These are phyloP conservation scores for Stichopus chloronotus DNA, from an alignment of 35 echinoderm and acorn worm genomes.

Conservation along the genomic window DNA sequence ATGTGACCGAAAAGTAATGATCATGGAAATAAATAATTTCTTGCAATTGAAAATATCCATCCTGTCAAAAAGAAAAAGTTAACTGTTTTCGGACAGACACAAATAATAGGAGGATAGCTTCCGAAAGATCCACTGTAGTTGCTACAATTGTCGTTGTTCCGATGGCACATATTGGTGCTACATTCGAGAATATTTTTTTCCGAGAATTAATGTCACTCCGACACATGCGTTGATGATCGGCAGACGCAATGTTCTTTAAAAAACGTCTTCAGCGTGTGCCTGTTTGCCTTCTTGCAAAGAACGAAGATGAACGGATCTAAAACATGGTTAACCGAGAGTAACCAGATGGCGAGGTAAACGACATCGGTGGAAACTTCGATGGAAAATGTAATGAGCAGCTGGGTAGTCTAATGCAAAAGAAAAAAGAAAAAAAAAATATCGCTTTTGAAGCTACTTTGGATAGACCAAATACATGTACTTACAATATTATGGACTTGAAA, in stretches of 20 bases:
- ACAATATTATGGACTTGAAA: too few relatives aligned
- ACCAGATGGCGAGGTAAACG: slow-evolving; percentile 60
- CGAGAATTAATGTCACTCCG: too few relatives aligned
- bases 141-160: too few relatives aligned
- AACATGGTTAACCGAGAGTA: slow-evolving; percentile 67
- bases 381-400: slow-evolving; percentile 50
- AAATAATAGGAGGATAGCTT: too few relatives aligned
- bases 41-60: too few relatives aligned
- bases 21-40: too few relatives aligned
- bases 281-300: slow-evolving; percentile 62
- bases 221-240: neutral
- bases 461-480: neutral
- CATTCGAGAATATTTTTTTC: too few relatives aligned
- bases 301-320: slow-evolving; percentile 77
- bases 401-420: slow-evolving; percentile 49
- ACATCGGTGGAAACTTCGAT: neutral
- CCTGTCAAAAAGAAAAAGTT: too few relatives aligned
- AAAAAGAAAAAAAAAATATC: neutral
- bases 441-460: neutral
- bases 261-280: slow-evolving; percentile 41
- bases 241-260: slow-evolving; percentile 30
- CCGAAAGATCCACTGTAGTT: too few relatives aligned
- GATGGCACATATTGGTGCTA: too few relatives aligned
- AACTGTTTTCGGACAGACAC: too few relatives aligned
- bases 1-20: too few relatives aligned